phyloP scores from a whole-genome alignment of 2,113 vertebrate species.

The Camelus bactrianus region DNA sequence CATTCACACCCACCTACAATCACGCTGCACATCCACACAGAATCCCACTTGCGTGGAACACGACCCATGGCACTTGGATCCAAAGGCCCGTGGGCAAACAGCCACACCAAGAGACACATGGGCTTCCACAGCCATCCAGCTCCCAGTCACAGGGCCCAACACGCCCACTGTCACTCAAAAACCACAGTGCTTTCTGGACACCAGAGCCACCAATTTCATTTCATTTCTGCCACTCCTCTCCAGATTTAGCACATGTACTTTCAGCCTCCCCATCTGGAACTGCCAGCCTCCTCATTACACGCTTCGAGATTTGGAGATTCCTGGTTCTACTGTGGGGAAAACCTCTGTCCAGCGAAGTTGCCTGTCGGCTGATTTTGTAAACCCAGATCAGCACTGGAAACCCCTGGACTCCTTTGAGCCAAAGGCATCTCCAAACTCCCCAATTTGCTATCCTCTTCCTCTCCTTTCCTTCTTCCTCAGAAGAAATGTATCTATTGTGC shows the following conservation, averaged over 20 bases:
- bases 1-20: rapidly evolving
- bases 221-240: background rate
- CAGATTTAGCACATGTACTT: background rate
- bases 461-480: background rate
- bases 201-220: background rate
- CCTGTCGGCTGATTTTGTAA: background rate
- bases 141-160: rapidly evolving
- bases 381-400: background rate
- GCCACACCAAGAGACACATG: background rate
- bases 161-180: background rate
- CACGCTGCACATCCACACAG: background rate
- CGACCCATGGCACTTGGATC: rapidly evolving
- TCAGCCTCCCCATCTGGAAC: background rate
- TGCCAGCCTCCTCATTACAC: background rate
- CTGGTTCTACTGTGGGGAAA: background rate
- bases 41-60: background rate
- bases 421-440: background rate
- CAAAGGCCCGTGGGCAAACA: rapidly evolving
- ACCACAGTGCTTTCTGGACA: background rate
- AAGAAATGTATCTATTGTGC: background rate
- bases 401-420: background rate
- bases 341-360: conserved; percentile 68
- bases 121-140: rapidly evolving
- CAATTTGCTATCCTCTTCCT: background rate
- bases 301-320: background rate